Conservation (phyloP, 2,797 vertebrate species). For the Chromobotia macracanthus region DNA sequence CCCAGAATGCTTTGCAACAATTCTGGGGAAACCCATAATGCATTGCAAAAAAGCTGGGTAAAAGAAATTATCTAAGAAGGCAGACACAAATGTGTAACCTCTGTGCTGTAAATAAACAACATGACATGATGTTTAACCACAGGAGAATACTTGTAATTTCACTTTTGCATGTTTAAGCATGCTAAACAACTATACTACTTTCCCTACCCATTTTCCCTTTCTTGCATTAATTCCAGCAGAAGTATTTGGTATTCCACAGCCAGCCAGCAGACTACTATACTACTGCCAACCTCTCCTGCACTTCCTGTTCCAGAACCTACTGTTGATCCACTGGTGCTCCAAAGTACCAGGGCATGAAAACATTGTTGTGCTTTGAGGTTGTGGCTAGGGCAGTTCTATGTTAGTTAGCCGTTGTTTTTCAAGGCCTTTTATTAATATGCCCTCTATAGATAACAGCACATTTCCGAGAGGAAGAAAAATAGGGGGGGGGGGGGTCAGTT, state of each 20-base stretch:
- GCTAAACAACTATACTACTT: neutral
- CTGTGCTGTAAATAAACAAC: neutral
- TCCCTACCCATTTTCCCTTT: neutral
- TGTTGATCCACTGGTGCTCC: neutral
- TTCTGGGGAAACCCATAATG: too few relatives aligned
- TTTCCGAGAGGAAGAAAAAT: constrained; percentile 76
- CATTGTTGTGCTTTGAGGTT: constrained; percentile 16
- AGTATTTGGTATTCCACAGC: neutral
- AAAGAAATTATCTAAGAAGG: too few relatives aligned
- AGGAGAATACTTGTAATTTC: neutral
- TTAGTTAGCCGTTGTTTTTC: constrained; percentile 63
- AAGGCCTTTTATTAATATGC: constrained; percentile 72
- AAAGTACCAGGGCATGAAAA: neutral
- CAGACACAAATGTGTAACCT: neutral
- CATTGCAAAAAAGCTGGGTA: too few relatives aligned
- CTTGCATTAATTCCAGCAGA: neutral
- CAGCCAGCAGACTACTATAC: neutral
- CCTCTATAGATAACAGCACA: constrained; percentile 71
- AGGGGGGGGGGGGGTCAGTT: constrained; percentile 69
- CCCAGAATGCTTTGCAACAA: neutral
- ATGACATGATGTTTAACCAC: neutral
- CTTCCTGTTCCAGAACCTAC: constrained; percentile 22
- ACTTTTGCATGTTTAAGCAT: neutral
- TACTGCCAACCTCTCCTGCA: neutral
- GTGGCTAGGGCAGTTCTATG: constrained; percentile 14